phyloP scores from a whole-genome alignment of 2,888 invertebrate species.

The Dynastes maya region DNA sequence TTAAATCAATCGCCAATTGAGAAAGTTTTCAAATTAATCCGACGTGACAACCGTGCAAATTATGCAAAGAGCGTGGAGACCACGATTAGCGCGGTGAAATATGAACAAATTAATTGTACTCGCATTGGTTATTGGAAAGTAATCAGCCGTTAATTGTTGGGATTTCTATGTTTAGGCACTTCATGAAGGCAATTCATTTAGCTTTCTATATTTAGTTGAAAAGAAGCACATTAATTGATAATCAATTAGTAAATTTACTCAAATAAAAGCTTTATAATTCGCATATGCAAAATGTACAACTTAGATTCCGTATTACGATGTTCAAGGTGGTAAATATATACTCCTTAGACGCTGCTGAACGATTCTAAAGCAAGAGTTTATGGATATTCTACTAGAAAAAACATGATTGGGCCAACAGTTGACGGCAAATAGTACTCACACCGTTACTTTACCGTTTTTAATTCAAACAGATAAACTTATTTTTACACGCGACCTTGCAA shows the following conservation, averaged over 20 bases:
- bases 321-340: neutral
- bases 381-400: neutral
- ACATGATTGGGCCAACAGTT: neutral
- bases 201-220: neutral
- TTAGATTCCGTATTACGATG: too few species aligned
- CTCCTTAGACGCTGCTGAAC: too few species aligned
- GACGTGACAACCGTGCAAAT: conserved; percentile 15
- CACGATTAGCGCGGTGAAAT: conserved; percentile 16
- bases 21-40: conserved; percentile 29
- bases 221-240: neutral
- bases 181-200: neutral
- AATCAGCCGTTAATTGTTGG: conserved; percentile 3
- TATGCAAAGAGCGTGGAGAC: conserved; percentile 23
- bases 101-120: neutral
- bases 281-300: neutral
- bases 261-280: neutral
- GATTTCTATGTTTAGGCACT: neutral
- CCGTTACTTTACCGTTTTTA: conserved; percentile 8
- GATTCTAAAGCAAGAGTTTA: neutral
- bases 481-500: conserved; percentile 37
- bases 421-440: neutral
- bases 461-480: conserved; percentile 34
- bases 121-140: conserved; percentile 21
- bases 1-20: conserved; percentile 19
- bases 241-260: neutral